phyloP scores from a whole-genome alignment of 2,888 invertebrate genomes.

The Amiota minor region DNA sequence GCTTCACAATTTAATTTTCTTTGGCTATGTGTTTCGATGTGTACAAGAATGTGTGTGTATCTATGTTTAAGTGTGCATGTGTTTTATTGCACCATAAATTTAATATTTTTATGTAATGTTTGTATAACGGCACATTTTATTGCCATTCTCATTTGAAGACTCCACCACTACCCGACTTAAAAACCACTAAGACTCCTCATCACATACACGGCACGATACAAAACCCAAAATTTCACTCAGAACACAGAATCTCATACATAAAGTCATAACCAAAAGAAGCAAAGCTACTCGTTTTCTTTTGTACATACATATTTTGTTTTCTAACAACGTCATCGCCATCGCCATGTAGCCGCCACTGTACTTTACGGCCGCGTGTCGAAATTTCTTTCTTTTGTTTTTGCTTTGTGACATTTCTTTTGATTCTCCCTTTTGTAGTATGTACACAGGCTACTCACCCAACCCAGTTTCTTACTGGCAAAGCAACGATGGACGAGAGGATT shows the following conservation, averaged over 20 bases:
- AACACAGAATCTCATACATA: background rate
- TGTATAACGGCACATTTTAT: conserved; percentile 66
- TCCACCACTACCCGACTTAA: background rate
- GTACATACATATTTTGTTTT: too few relatives aligned
- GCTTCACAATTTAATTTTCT: too few relatives aligned
- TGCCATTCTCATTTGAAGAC: conserved; percentile 45
- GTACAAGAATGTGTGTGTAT: too few relatives aligned
- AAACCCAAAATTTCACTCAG: background rate
- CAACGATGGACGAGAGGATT: background rate
- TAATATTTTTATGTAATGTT: conserved; percentile 68
- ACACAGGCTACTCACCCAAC: background rate
- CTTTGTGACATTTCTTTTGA: background rate
- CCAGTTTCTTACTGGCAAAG: background rate
- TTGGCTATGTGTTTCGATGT: too few relatives aligned
- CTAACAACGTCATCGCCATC: background rate
- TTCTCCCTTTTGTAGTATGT: background rate
- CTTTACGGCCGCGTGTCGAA: too few relatives aligned
- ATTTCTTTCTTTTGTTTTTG: background rate
- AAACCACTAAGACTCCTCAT: background rate
- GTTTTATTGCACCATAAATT: conserved; percentile 66
- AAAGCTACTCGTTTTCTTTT: background rate
- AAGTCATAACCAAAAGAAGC: background rate
- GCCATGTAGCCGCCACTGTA: too few relatives aligned
- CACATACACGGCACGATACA: background rate
- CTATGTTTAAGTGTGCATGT: conserved; percentile 25